Evolutionary conservation across 2,113 vertebrate species (phyloP).

Genomic region (Ariopsis seemanni): DNA sequence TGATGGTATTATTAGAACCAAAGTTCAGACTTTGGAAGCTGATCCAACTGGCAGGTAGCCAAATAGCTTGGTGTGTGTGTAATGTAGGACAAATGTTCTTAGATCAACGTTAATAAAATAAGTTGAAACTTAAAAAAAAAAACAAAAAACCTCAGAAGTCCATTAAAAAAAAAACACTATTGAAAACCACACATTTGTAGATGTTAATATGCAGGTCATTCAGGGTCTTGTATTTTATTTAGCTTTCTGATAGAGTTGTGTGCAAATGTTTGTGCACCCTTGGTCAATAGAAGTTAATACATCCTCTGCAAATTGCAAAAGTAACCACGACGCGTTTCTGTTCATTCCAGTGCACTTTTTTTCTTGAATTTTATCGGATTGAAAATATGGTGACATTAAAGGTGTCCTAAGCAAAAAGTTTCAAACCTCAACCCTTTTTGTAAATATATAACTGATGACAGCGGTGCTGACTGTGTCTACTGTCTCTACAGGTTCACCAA

Average conservation of each 20-base stretch:
- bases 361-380: not conserved
- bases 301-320: not conserved
- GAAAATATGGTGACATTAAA: not conserved
- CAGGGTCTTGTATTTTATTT: not conserved
- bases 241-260: not conserved
- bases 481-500: conserved; percentile 83
- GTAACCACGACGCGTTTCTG: not conserved
- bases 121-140: too few relatives aligned
- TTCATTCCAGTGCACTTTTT: not conserved
- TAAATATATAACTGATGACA: not conserved
- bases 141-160: not conserved
- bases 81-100: too few relatives aligned
- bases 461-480: not conserved
- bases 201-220: not conserved
- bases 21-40: too few relatives aligned
- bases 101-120: too few relatives aligned
- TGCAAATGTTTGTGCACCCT: not conserved
- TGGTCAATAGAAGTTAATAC: not conserved
- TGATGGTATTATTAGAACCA: too few relatives aligned
- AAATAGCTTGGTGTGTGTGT: too few relatives aligned
- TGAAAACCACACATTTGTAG: not conserved
- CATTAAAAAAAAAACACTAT: not conserved
- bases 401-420: not conserved
- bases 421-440: not conserved
- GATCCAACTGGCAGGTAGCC: too few relatives aligned